Evolutionary conservation across 2,888 invertebrate genomes (phyloP).

Genomic region (Latrodectus hesperus): DNA sequence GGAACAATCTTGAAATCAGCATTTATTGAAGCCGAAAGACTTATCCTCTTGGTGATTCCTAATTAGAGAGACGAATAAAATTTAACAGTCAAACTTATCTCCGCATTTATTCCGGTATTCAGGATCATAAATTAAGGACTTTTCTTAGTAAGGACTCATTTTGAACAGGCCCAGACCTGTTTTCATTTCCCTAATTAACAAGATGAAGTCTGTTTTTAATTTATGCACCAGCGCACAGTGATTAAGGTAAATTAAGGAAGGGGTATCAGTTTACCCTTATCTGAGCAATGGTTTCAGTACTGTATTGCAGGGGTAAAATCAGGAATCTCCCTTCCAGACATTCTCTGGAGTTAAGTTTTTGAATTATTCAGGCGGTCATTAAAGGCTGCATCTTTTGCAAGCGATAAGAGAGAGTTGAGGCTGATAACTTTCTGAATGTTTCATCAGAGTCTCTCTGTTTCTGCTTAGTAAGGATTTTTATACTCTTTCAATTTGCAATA

Average conservation of each 20-base stretch:
- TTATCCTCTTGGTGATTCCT: too few relatives aligned
- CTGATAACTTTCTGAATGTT: slow-evolving; percentile 58
- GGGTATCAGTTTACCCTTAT: slow-evolving; percentile 51
- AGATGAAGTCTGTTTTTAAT: slow-evolving; percentile 38
- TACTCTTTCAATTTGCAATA: slow-evolving; percentile 65
- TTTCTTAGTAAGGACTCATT: slow-evolving; percentile 48
- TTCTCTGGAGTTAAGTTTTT: slow-evolving; percentile 7
- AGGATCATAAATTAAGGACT: slow-evolving; percentile 48
- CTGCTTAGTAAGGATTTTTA: slow-evolving; percentile 54
- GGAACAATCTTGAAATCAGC: too few relatives aligned
- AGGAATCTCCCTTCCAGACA: background rate
- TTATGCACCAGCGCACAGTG: slow-evolving; percentile 37
- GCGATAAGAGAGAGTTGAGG: slow-evolving; percentile 29
- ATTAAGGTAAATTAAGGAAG: slow-evolving; percentile 53
- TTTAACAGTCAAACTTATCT: too few relatives aligned
- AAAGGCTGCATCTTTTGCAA: slow-evolving; percentile 19
- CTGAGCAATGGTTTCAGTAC: background rate
- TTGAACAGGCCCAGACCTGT: slow-evolving; percentile 11
- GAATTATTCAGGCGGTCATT: slow-evolving; percentile 58
- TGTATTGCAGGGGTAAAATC: background rate
- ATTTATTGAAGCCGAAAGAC: too few relatives aligned
- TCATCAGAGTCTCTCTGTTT: slow-evolving; percentile 51
- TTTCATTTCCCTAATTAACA: slow-evolving; percentile 51
- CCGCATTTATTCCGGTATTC: slow-evolving; percentile 1
- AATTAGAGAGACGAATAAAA: too few relatives aligned